A percentile compares a stretch with the other conserved stretches of the same genome.
phyloP scores from a whole-genome alignment of 2,113 vertebrate species.

The Ictidomys tridecemlineatus region DNA sequence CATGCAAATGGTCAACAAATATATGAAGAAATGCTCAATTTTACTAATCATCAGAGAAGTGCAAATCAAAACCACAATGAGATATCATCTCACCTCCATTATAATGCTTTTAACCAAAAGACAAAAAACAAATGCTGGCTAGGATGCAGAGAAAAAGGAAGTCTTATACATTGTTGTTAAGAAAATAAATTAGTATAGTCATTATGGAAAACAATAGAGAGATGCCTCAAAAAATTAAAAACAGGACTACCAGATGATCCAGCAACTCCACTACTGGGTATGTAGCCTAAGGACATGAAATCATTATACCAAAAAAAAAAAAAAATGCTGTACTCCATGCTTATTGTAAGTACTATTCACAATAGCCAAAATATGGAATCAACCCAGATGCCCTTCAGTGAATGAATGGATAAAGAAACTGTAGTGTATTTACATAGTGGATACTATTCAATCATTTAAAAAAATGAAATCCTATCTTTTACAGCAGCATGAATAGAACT shows the following conservation, averaged over 20 bases:
- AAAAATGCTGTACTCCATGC: no score
- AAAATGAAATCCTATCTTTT: not conserved
- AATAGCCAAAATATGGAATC: not conserved
- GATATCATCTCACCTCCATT: not conserved
- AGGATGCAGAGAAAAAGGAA: not conserved
- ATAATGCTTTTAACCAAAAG: not conserved
- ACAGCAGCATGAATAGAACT: not conserved
- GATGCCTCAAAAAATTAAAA: not conserved
- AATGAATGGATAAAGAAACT: not conserved
- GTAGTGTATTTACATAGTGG: not conserved
- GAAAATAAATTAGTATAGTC: not conserved
- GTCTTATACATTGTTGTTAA: not conserved
- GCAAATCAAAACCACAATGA: not conserved
- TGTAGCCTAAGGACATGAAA: not conserved
- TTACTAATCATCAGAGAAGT: not conserved
- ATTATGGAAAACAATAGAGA: not conserved
- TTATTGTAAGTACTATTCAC: not conserved
- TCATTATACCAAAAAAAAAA: not conserved
- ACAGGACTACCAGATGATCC: not conserved
- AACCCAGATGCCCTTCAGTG: not conserved
- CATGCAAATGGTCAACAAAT: not conserved
- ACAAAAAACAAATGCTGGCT: not conserved
- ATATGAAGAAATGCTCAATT: not conserved
- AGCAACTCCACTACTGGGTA: not conserved
- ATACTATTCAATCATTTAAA: not conserved